Evolutionary conservation across 2,113 vertebrate genomes (phyloP).

Genomic region (Aegotheles bennettii): DNA sequence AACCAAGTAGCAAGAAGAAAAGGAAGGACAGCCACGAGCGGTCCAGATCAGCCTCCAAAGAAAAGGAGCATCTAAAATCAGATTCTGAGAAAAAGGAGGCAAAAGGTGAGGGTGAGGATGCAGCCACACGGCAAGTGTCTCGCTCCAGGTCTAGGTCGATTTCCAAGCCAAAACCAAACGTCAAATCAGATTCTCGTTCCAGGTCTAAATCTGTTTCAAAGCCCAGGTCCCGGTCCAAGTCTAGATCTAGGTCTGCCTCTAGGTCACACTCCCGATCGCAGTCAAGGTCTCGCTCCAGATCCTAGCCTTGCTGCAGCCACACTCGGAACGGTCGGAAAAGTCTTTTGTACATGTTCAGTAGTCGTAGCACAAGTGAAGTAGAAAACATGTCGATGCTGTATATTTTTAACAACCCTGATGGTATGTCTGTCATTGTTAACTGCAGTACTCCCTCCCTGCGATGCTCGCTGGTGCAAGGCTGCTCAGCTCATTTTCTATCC

Average conservation of each 20-base stretch:
- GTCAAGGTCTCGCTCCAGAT: constrained; percentile 80
- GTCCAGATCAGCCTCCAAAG: constrained; percentile 70
- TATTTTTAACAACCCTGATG: constrained; percentile 69
- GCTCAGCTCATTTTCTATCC: constrained; percentile 39
- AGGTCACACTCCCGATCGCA: constrained; percentile 71
- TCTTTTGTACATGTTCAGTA: constrained; percentile 80
- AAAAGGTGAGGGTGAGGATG: constrained; percentile 45
- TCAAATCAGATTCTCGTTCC: constrained; percentile 74
- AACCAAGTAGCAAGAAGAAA: constrained; percentile 78
- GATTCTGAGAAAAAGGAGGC: constrained; percentile 62
- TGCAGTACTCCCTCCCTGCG: constrained; percentile 62
- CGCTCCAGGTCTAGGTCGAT: constrained; percentile 75
- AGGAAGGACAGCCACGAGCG: constrained; percentile 78
- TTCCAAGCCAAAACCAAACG: constrained; percentile 76
- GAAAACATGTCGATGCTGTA: constrained; percentile 72
- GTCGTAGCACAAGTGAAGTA: constrained; percentile 78
- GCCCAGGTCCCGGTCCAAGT: constrained; percentile 76
- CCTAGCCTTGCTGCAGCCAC: constrained; percentile 67
- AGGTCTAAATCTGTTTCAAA: constrained; percentile 77
- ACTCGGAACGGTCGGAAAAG: constrained; percentile 37
- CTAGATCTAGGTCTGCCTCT: constrained; percentile 75
- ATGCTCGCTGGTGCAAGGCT: constrained; percentile 32
- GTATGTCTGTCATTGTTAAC: constrained; percentile 59
- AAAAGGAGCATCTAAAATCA: constrained; percentile 58
- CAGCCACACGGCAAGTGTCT: not conserved